phyloP scores from a whole-genome alignment of 2,888 invertebrate species.

The Orchesella flavescens region DNA sequence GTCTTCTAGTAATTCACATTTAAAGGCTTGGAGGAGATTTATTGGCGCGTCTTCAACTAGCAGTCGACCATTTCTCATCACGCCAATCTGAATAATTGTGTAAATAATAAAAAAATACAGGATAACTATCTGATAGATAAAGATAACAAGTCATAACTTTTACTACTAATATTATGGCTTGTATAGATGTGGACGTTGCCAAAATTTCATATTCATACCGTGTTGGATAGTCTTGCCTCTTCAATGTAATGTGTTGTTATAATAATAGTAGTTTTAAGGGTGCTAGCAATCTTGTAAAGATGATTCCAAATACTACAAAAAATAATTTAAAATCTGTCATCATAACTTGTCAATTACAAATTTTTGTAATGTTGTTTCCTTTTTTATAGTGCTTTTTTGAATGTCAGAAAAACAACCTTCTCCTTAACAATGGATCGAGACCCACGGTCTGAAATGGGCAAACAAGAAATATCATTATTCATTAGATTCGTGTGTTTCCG shows the following conservation, averaged over 20 bases:
- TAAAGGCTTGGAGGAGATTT: conserved; percentile 83
- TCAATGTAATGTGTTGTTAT: conserved; percentile 54
- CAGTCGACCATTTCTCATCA: conserved; percentile 90
- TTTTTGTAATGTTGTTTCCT: too few relatives aligned
- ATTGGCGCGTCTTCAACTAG: conserved; percentile 92
- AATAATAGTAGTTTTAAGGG: conserved; percentile 52
- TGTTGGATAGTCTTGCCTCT: conserved; percentile 52
- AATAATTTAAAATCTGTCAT: neutral
- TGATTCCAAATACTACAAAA: conserved; percentile 61
- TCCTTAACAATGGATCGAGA: conserved; percentile 47
- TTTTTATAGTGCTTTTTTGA: neutral
- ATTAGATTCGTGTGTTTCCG: too few relatives aligned
- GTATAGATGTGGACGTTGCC: too few relatives aligned
- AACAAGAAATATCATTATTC: too few relatives aligned
- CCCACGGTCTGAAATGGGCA: conserved; percentile 43
- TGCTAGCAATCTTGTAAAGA: conserved; percentile 55
- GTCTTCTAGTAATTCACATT: conserved; percentile 88
- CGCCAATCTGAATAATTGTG: neutral
- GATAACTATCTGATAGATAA: neutral
- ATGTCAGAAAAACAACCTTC: neutral
- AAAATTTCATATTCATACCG: conserved; percentile 16
- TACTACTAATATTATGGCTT: too few relatives aligned
- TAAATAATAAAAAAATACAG: neutral
- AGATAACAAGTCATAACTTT: too few relatives aligned
- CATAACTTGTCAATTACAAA: too few relatives aligned